These are phyloP conservation scores for Syritta pipiens DNA, from an alignment of 2,888 invertebrate genomes.

Conservation along the genomic window DNA sequence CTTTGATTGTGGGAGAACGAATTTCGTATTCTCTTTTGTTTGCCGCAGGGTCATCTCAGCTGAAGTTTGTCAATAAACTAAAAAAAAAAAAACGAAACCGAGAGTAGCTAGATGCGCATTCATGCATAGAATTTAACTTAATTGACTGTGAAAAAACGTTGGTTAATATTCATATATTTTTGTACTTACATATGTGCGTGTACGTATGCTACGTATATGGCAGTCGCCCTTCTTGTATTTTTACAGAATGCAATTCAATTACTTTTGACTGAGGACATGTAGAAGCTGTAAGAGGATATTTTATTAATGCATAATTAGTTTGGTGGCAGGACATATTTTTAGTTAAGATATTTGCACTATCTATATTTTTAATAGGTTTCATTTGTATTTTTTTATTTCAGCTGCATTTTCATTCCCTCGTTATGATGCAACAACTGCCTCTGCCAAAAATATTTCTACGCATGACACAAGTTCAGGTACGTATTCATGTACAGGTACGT, in stretches of 20 bases:
- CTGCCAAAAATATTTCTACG: too few species aligned
- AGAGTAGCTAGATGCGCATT: conserved; percentile 41
- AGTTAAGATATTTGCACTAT: too few species aligned
- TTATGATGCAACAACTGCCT: too few species aligned
- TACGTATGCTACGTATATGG: not conserved
- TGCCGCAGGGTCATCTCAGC: not conserved
- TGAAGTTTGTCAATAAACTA: conserved; percentile 12
- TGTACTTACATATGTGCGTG: not conserved
- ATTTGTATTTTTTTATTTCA: too few species aligned
- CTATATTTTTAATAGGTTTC: too few species aligned
- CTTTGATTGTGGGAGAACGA: not conserved
- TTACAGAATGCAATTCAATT: conserved; percentile 24
- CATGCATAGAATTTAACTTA: conserved; percentile 55
- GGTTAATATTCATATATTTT: conserved; percentile 15
- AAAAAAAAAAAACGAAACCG: conserved; percentile 9
- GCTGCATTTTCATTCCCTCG: too few species aligned
- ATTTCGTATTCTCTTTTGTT: conserved; percentile 5
- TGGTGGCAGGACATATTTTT: too few species aligned
- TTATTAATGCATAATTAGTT: too few species aligned
- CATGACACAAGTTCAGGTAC: too few species aligned
- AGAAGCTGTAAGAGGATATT: not conserved
- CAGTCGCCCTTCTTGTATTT: conserved; percentile 23
- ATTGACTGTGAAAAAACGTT: conserved; percentile 56
- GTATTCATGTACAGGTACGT: too few species aligned
- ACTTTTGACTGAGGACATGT: conserved; percentile 6